Conservation (phyloP, 1,140 invertebrate species). For the Zaprionus lachaisei region DNA sequence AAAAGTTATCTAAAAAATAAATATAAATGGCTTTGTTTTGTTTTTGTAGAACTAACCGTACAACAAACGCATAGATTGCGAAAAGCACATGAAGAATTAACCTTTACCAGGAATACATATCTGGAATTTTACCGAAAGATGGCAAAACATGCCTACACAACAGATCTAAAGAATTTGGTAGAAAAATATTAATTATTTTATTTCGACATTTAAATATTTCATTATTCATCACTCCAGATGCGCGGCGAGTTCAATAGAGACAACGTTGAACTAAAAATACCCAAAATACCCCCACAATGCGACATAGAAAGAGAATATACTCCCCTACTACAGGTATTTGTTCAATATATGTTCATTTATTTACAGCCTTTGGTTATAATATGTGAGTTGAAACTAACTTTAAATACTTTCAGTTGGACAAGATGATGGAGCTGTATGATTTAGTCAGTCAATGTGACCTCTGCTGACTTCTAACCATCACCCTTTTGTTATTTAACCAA, state of each 20-base stretch:
- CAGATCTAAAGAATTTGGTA: constrained; percentile 61
- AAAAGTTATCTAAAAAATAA: neutral
- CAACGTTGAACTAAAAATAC: constrained; percentile 47
- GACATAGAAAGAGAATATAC: constrained; percentile 21
- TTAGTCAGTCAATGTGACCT: constrained; percentile 6
- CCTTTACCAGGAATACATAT: constrained; percentile 36
- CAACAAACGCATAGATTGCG: constrained; percentile 50
- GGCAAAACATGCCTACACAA: constrained; percentile 49
- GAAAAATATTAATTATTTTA: neutral
- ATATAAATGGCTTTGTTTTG: neutral
- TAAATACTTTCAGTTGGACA: constrained; percentile 42
- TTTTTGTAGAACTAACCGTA: constrained; percentile 44
- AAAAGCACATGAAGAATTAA: constrained; percentile 40
- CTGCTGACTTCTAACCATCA: constrained; percentile 9
- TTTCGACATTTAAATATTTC: neutral
- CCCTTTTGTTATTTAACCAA: constrained; percentile 58
- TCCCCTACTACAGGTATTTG: constrained; percentile 44
- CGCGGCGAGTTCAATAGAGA: constrained; percentile 47
- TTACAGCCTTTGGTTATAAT: neutral
- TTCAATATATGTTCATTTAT: neutral
- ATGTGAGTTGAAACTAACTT: constrained; percentile 12
- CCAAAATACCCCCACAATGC: constrained; percentile 23
- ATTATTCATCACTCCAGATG: constrained; percentile 25
- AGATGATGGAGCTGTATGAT: constrained; percentile 48
- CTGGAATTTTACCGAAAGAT: constrained; percentile 54